These are phyloP conservation scores for Neuroscelio doddi DNA, from an alignment of 2,888 invertebrate species.

Conservation along the genomic window DNA sequence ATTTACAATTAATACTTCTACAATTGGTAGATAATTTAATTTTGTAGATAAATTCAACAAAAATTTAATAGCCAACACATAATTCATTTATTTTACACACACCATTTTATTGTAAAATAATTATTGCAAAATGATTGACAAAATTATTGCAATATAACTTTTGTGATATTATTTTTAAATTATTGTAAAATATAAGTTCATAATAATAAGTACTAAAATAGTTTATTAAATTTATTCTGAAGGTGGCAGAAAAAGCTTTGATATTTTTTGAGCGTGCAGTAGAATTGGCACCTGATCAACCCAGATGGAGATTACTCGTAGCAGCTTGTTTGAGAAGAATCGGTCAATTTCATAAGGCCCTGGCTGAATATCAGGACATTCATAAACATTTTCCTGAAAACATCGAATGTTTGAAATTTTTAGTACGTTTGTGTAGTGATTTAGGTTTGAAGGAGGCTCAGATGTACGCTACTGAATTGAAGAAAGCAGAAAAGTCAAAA, in stretches of 20 bases:
- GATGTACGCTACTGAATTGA: constrained; percentile 87
- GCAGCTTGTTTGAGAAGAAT: constrained; percentile 88
- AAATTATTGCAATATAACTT: no score
- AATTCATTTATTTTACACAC: no score
- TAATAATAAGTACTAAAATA: no score
- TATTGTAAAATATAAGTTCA: no score
- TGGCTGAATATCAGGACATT: constrained; percentile 87
- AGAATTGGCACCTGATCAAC: constrained; percentile 74
- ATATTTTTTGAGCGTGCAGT: constrained; percentile 87
- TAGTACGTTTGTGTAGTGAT: constrained; percentile 91
- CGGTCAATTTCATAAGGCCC: constrained; percentile 88
- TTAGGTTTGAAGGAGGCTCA: constrained; percentile 92
- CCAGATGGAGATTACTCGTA: constrained; percentile 89
- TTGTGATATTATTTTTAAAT: no score
- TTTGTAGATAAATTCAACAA: no score
- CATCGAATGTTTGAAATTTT: constrained; percentile 90
- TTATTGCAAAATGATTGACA: no score
- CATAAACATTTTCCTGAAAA: constrained; percentile 95
- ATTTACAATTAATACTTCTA: no score
- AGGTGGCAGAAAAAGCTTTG: constrained; percentile 88
- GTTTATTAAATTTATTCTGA: no score
- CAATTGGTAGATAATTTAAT: no score
- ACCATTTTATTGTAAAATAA: no score
- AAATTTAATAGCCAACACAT: no score
- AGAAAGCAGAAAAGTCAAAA: constrained; percentile 78